Conservation (phyloP, 2,797 vertebrate genomes). For the Mormyrus proboscirostris region DNA sequence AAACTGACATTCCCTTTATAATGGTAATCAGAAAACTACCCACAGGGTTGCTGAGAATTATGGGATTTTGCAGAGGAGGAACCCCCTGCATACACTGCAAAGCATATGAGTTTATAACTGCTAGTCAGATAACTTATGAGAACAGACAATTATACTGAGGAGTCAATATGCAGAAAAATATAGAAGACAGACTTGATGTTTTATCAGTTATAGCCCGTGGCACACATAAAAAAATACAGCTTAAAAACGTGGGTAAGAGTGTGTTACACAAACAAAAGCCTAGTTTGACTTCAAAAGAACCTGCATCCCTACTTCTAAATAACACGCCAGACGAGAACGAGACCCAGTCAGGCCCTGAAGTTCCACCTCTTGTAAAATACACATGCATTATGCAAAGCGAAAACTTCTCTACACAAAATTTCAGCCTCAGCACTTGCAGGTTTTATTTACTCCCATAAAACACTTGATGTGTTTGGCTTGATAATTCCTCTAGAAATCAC, state of each 20-base stretch:
- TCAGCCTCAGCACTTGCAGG: neutral
- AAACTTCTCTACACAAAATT: neutral
- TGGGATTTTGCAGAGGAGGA: slow-evolving; percentile 53
- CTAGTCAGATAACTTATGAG: slow-evolving; percentile 27
- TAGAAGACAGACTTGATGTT: neutral
- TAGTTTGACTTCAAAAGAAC: neutral
- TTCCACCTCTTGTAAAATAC: neutral
- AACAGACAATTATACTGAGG: neutral
- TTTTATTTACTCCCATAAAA: neutral
- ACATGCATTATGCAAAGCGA: neutral
- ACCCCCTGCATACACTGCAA: slow-evolving; percentile 43
- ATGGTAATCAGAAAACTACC: slow-evolving; percentile 71
- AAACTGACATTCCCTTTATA: slow-evolving; percentile 70
- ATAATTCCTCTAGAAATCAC: neutral
- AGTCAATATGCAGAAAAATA: neutral
- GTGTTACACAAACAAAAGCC: neutral
- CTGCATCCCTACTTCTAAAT: neutral
- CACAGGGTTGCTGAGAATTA: slow-evolving; percentile 57
- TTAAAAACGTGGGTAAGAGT: neutral
- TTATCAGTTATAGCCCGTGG: neutral
- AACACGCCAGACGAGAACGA: too few species aligned
- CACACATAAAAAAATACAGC: neutral
- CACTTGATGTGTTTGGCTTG: neutral
- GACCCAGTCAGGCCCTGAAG: too few species aligned
- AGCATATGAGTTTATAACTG: slow-evolving; percentile 34